Conservation (phyloP, 2,113 vertebrate genomes). For the Tretioscincus oriximinensis region DNA sequence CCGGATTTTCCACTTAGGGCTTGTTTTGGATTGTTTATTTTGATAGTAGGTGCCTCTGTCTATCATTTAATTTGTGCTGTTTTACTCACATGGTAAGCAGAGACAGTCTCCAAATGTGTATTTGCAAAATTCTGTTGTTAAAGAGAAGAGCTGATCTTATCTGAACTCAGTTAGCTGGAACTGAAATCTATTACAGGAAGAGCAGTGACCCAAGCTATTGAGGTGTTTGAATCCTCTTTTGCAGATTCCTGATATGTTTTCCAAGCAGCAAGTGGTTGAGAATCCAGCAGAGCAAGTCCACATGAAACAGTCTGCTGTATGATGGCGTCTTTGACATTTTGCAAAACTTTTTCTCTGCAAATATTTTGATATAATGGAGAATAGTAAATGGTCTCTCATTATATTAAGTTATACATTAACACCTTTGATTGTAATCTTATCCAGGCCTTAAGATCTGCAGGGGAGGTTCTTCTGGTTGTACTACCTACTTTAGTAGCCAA, state of each 20-base stretch:
- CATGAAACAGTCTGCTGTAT: not conserved
- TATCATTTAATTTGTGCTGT: not conserved
- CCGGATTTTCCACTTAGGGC: not conserved
- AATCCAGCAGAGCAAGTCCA: not conserved
- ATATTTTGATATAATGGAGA: too few species aligned
- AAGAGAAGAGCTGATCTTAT: not conserved
- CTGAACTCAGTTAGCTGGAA: not conserved
- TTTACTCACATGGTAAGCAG: not conserved
- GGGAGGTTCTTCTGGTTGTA: too few species aligned
- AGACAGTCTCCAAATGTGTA: conserved; percentile 6
- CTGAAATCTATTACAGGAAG: not conserved
- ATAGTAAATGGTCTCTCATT: too few species aligned
- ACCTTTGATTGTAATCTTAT: too few species aligned
- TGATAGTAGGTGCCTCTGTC: not conserved
- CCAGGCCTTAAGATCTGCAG: too few species aligned
- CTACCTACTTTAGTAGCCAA: too few species aligned
- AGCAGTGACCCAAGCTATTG: not conserved
- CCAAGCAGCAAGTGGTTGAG: not conserved
- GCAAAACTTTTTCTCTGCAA: not conserved
- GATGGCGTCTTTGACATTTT: not conserved
- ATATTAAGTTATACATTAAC: too few species aligned
- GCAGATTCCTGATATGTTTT: not conserved
- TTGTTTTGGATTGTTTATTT: not conserved
- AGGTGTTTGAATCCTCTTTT: not conserved
- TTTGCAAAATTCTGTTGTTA: conserved; percentile 2